Evolutionary conservation across 2,113 vertebrate species (phyloP).

Genomic region (Glaucomys volans): DNA sequence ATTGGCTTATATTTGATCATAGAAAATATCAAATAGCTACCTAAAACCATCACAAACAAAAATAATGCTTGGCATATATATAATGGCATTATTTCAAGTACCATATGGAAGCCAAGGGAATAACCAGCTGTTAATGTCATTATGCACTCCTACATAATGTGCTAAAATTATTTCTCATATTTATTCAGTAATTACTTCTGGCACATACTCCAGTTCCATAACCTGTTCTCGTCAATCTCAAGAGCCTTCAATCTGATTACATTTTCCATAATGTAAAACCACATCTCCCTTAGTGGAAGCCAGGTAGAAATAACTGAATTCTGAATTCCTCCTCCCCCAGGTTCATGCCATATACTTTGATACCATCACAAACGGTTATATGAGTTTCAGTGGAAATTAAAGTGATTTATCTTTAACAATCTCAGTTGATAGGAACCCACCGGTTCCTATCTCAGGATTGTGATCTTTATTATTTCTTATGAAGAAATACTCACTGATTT

Average conservation of each 20-base stretch:
- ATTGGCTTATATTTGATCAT: conserved; percentile 37
- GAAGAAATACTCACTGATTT: neutral
- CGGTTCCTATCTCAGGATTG: neutral
- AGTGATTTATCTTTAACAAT: neutral
- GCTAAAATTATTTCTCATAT: conserved; percentile 80
- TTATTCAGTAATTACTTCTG: conserved; percentile 77
- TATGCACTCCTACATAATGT: conserved; percentile 74
- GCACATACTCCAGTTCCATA: conserved; percentile 62
- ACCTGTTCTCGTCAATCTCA: conserved; percentile 68
- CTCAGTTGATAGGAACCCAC: neutral
- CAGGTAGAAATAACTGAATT: neutral
- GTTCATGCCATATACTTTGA: neutral
- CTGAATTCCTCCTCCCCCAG: neutral
- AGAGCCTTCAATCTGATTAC: conserved; percentile 67
- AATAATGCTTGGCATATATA: conserved; percentile 74
- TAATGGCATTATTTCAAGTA: conserved; percentile 80
- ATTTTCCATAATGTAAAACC: conserved; percentile 53
- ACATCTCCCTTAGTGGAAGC: neutral
- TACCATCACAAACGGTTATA: neutral
- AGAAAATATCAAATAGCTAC: conserved; percentile 55
- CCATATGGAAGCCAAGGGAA: conserved; percentile 76
- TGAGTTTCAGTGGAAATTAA: conserved; percentile 35
- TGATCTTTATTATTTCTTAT: neutral
- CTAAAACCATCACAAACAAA: conserved; percentile 38
- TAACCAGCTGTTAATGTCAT: conserved; percentile 82